Evolutionary conservation across 2,888 invertebrate species (phyloP), one percentile per base, ranked within the genome.

Genomic region (Theretra japonica): DNA sequence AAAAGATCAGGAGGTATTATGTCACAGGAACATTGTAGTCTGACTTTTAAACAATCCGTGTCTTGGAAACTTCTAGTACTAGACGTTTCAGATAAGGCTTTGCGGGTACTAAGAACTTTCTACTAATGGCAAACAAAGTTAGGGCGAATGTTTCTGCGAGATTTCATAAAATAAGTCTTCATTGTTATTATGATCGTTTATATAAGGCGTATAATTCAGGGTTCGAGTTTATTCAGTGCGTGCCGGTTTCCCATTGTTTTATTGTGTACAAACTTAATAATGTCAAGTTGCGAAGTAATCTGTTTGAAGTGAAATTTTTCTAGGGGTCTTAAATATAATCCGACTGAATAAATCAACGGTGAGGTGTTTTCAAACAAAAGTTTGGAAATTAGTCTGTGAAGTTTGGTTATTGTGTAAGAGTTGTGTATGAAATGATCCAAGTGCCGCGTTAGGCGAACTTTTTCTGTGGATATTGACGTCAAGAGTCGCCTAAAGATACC

Each of bases 21-120:
- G 75, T 80, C 74, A 68, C 74, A 71, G 74, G 72, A 73, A 80
- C 72, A 71, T 50, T 65, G 62, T 65, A 65, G 75, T 73, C 71
- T 79, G 79, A 81, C 76, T 80, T 76, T 75, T 75, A 75, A 81
- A 81, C 78, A 78, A 81, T 78, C 78, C 74, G 77, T 79, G 78
- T 79, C 79, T 77, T 58, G 53, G 62, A 57, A 74, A 82, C 75
- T 78, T 80, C 56, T 71, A 68, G 74, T 69, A 69, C 68, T 50
- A 33, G 68, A 48, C 59, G 70, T 73, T 71, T 70, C 68, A 75
- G 79, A 82, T 82, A 80, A 82, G 77, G 75, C 74, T 73, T 71
- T 50, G 59, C 53, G 75, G 73, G 74, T 74, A 77, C 75, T 74
- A 60, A 76, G 72, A 77, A 77, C 76, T 77, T 76, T 75, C 74